Evolutionary conservation across 2,888 invertebrate genomes (phyloP).

Genomic region (Ochropacha duplaris): DNA sequence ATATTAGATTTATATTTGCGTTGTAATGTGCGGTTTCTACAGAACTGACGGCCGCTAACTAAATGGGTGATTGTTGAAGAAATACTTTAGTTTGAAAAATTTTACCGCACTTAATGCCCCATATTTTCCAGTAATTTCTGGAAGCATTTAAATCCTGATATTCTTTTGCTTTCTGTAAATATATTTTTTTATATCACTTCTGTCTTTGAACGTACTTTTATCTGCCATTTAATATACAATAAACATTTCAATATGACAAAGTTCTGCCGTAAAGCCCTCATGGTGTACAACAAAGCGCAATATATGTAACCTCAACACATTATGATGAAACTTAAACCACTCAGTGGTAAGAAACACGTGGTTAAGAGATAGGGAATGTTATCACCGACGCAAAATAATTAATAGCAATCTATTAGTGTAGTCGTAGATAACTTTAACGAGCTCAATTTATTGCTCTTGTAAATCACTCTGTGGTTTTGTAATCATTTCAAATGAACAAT

Average conservation of each 20-base stretch:
- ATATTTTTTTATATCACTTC: too few species aligned
- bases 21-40: background rate
- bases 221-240: too few species aligned
- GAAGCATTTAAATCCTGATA: too few species aligned
- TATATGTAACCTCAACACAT: background rate
- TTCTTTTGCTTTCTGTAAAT: too few species aligned
- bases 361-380: constrained; percentile 14
- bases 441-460: constrained; percentile 32
- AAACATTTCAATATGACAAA: background rate
- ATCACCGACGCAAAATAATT: constrained; percentile 29
- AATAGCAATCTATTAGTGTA: constrained; percentile 34
- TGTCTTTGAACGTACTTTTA: too few species aligned
- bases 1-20: background rate
- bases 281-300: background rate
- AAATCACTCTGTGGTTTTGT: constrained; percentile 40
- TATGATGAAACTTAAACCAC: constrained; percentile 3
- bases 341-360: background rate
- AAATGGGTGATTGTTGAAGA: background rate
- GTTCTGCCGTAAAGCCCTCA: background rate
- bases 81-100: background rate
- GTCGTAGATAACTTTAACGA: constrained; percentile 19
- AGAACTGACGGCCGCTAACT: background rate
- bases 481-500: constrained; percentile 34
- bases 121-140: too few species aligned
- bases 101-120: too few species aligned